Evolutionary conservation across 2,797 vertebrate genomes (phyloP), one percentile per base, ranked within the genome.

Genomic region (Anabas testudineus): DNA sequence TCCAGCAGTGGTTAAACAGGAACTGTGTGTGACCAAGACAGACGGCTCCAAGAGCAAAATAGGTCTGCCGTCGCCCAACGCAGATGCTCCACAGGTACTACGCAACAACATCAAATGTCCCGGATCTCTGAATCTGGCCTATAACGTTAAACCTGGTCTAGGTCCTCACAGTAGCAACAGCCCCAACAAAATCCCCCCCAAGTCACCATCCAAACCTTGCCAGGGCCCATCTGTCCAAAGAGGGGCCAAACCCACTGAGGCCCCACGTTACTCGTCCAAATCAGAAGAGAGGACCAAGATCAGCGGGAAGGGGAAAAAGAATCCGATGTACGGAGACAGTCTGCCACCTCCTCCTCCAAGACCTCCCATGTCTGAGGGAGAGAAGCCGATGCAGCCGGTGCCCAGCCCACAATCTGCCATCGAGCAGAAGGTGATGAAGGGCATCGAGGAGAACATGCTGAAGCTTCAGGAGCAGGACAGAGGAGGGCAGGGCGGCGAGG

Each of bases 381-480:
- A 93, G 74, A 91, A 92, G 67, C 81, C 83, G 0, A 3, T 49
- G 9, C 88, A 42, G 37, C 86, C 87, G 0, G 88, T 37, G 2
- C 80, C 93, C 14, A 90, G 88, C 48, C 90, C 80, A 0, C 96
- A 96, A 13, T 97, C 97, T 0, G 96, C 96, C 83, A 98, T 98
- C 2, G 97, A 99, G 88, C 97, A 98, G 91, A 98, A 98, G 80
- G 97, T 99, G 77, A 99, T 99, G 97, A 98, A 98, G 69, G 97
- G 97, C 78, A 99, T 99, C 0, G 96, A 98, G 91, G 97, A 98
- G 89, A 98, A 98, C 1, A 88, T 98, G 90, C 90, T 98, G 71
- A 94, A 97, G 74, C 95, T 97, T 22, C 96, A 97, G 87, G 96
- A 96, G 76, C 97, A 96, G 89, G 97, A 97, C 82, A 81, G 95